These are phyloP conservation scores for Hemibagrus wyckioides DNA, from an alignment of 2,113 vertebrate genomes.

Conservation along the genomic window DNA sequence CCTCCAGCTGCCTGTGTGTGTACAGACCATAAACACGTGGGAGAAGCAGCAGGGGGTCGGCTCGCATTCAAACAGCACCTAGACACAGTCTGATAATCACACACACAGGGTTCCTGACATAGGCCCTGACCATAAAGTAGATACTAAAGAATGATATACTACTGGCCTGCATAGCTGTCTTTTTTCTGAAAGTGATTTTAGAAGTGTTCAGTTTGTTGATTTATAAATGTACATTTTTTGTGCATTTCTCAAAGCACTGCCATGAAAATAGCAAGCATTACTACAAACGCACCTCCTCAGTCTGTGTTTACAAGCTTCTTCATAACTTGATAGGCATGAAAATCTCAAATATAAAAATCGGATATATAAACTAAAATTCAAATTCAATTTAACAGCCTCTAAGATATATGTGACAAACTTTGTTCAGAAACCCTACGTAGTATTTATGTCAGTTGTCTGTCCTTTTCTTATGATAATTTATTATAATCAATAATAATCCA, in stretches of 20 bases:
- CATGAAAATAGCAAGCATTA: background rate
- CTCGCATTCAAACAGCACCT: slow-evolving; percentile 50
- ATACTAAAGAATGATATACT: background rate
- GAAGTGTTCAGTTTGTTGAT: background rate
- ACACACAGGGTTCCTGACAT: background rate
- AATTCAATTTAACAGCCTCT: background rate
- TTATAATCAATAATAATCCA: background rate
- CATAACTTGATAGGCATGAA: background rate
- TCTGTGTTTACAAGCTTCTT: background rate
- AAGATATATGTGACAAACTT: background rate
- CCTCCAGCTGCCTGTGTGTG: slow-evolving; percentile 48
- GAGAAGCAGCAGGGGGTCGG: slow-evolving; percentile 44
- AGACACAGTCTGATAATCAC: slow-evolving; percentile 26
- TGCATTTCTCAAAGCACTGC: background rate
- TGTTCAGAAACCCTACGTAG: background rate
- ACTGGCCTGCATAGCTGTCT: background rate
- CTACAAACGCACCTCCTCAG: background rate
- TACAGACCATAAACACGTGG: slow-evolving; percentile 67
- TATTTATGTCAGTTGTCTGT: background rate
- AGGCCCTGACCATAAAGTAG: background rate
- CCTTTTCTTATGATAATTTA: background rate
- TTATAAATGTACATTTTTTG: background rate
- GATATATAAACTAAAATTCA: background rate
- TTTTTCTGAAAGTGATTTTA: background rate
- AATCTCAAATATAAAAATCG: background rate